phyloP scores from a whole-genome alignment of 2,888 invertebrate species.

The Cabera pusaria region DNA sequence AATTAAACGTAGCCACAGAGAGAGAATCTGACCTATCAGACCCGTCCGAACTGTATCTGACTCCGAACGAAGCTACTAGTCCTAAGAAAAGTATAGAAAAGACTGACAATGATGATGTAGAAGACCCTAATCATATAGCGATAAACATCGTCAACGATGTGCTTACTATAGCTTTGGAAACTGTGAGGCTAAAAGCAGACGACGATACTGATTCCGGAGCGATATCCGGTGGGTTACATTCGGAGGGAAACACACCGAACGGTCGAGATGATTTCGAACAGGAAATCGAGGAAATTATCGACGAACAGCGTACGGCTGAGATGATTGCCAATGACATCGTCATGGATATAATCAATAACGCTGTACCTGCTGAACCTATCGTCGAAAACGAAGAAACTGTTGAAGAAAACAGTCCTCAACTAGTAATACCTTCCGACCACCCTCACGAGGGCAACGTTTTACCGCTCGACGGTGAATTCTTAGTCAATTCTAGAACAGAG shows the following conservation, averaged over 20 bases:
- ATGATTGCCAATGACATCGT: slow-evolving; percentile 63
- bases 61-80: slow-evolving; percentile 85
- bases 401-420: slow-evolving; percentile 50
- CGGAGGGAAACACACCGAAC: slow-evolving; percentile 76
- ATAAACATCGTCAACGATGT: slow-evolving; percentile 78
- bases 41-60: slow-evolving; percentile 87
- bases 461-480: slow-evolving; percentile 72
- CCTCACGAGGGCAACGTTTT: slow-evolving; percentile 71
- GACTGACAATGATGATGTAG: slow-evolving; percentile 56
- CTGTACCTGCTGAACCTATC: slow-evolving; percentile 43
- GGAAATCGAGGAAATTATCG: slow-evolving; percentile 67
- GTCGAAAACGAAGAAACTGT: slow-evolving; percentile 28
- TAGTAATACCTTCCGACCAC: slow-evolving; percentile 57
- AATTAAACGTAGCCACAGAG: slow-evolving; percentile 65
- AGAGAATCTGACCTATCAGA: slow-evolving; percentile 86
- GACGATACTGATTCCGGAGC: slow-evolving; percentile 77
- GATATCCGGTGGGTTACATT: slow-evolving; percentile 70
- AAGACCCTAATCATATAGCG: slow-evolving; percentile 70
- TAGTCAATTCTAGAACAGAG: slow-evolving; percentile 60
- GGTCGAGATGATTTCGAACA: slow-evolving; percentile 73
- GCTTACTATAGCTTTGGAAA: slow-evolving; percentile 70
- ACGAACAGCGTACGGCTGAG: slow-evolving; percentile 61
- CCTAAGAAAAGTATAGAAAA: slow-evolving; percentile 73
- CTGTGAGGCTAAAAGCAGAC: slow-evolving; percentile 68
- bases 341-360: slow-evolving; percentile 58